Evolutionary conservation across 2,797 vertebrate species (phyloP).

Genomic region (Phylloscopus collybita): DNA sequence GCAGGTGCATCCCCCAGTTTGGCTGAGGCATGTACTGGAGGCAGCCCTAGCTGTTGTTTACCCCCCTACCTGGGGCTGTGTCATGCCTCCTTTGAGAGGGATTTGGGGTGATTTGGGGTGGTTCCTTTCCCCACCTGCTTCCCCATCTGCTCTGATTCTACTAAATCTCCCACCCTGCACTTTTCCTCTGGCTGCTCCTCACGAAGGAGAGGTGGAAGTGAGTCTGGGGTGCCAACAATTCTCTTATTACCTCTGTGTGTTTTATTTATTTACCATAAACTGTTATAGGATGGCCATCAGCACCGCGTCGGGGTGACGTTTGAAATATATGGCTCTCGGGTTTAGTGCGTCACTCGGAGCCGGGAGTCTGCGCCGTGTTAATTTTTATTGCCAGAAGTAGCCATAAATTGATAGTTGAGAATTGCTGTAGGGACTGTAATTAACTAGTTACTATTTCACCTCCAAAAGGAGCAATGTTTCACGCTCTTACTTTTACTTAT

Average conservation of each 20-base stretch:
- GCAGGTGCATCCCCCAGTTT: background rate
- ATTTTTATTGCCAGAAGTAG: slow-evolving; percentile 76
- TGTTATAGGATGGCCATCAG: slow-evolving; percentile 1
- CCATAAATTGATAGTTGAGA: slow-evolving; percentile 76
- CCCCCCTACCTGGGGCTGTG: accelerated
- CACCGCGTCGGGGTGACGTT: background rate
- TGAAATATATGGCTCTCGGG: slow-evolving; percentile 30
- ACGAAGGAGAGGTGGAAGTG: accelerated
- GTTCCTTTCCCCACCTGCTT: background rate
- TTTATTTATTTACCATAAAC: slow-evolving; percentile 57
- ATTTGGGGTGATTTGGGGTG: background rate
- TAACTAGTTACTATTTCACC: slow-evolving; percentile 80
- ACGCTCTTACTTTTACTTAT: slow-evolving; percentile 78
- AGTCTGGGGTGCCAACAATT: background rate
- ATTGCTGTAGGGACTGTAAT: slow-evolving; percentile 75
- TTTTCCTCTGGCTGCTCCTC: accelerated
- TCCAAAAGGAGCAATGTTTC: slow-evolving; percentile 80
- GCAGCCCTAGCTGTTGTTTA: background rate
- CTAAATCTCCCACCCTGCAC: background rate
- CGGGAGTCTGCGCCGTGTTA: slow-evolving; percentile 54
- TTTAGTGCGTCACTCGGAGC: slow-evolving; percentile 34
- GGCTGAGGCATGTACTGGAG: background rate
- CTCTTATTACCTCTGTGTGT: slow-evolving; percentile 29
- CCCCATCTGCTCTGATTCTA: background rate
- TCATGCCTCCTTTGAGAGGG: background rate